Base-by-base conservation (phyloP, 2,113 vertebrate species). In the Eurystomus gularis region DNA sequence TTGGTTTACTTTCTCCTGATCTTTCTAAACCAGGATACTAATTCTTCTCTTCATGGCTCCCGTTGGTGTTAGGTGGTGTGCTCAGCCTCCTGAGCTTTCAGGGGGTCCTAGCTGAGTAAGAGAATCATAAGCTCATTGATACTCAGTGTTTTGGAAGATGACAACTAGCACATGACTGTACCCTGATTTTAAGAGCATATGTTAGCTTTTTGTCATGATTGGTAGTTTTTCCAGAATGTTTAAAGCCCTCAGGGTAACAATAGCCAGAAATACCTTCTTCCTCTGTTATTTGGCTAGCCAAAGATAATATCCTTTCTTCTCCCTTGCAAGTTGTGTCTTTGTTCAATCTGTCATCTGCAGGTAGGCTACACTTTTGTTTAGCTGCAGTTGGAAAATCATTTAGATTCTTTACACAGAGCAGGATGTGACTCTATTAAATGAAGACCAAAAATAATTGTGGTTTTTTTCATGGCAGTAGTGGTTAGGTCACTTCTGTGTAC, bases 231-330 rank as follows among this genome's bases (percentile, higher is more conserved):
- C 70, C 83, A 90, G 92, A 86, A 37, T 76, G 44, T 82, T 90
- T 84, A 88, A 96, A 88, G 94, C 92, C 76, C 88, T 78, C 39
- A 20, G 65, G 77, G 48, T 96, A 96, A 95, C 95, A 97, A 94
- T 96, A 93, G 88, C 92, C 95, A 95, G 95, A 95, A 97, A 95
- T 91, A 96, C 90, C 86, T 71, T 78, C 91, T 95, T 94, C 95
- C 95, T 97, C 82, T 93, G 82, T 52, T 93, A 31, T 57, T 96
- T 87, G 46, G 52, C 92, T 82, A 83, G 86, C 57, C 81, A 94
- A 72, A 87, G 88, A 93, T 93, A 91, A 86, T 88, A 96, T 96
- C 96, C 92, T 97, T 97, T 96, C 72, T 95, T 91, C 83, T 92
- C n/a, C 72, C 11, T 1, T 87, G 54, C 65, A 51, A 1, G 2